Conservation (phyloP, 37 sponge, comb jelly and placozoan species). For the Beroe ovata region DNA sequence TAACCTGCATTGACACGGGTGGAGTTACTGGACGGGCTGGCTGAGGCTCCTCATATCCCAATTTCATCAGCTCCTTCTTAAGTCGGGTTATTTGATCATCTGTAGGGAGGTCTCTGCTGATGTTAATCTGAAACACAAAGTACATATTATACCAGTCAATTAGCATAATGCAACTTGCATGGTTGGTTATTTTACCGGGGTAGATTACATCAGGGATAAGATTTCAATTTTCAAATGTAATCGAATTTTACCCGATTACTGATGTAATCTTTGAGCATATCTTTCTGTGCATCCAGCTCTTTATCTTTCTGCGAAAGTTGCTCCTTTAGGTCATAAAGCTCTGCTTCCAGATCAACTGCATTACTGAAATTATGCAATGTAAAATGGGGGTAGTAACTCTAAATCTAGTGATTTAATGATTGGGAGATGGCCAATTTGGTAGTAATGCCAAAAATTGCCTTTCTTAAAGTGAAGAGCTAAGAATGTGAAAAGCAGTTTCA, state of each 20-base stretch:
- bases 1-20: conserved; percentile 46
- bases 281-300: conserved; percentile 3
- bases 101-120: conserved; percentile 32
- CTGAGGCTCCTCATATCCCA: conserved; percentile 25
- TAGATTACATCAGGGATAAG: too few relatives aligned
- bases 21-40: conserved; percentile 12
- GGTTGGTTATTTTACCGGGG: too few relatives aligned
- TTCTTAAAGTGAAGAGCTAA: too few relatives aligned
- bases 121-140: conserved; percentile 36
- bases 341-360: conserved; percentile 18
- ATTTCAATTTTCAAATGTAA: too few relatives aligned
- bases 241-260: conserved; percentile 34
- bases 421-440: too few relatives aligned
- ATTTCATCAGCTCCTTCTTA: conserved; percentile 25
- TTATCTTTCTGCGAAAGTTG: conserved; percentile 20
- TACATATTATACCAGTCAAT: too few relatives aligned
- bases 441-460: too few relatives aligned
- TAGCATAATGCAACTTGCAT: too few relatives aligned
- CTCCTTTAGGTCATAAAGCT: conserved; percentile 43
- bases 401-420: too few relatives aligned
- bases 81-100: conserved; percentile 48
- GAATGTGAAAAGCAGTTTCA: too few relatives aligned
- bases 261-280: conserved; percentile 57
- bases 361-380: not conserved
- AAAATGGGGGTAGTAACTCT: too few relatives aligned